Evolutionary conservation across 2,797 vertebrate genomes (phyloP).

Genomic region (Buceros bicornis): DNA sequence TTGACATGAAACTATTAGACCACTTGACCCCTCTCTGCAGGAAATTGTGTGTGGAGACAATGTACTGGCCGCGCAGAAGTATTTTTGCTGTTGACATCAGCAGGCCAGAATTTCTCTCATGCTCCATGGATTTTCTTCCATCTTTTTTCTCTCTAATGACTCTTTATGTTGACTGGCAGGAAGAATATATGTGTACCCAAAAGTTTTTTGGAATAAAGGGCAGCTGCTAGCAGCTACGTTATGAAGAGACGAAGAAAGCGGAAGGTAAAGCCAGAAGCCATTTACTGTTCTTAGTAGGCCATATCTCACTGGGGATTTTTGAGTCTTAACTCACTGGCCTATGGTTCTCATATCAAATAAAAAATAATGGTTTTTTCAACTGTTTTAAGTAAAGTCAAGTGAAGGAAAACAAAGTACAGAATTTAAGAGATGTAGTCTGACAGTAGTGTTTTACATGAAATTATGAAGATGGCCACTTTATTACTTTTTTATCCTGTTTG

Average conservation of each 20-base stretch:
- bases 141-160: background rate
- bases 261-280: background rate
- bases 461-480: background rate
- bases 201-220: background rate
- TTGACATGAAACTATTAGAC: background rate
- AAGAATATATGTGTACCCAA: background rate
- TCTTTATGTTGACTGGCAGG: background rate
- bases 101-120: background rate
- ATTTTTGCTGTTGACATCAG: background rate
- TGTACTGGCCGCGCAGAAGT: fast-evolving
- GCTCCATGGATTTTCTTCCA: background rate
- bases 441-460: background rate
- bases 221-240: background rate
- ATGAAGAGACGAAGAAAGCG: background rate
- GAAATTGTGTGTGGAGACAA: fast-evolving
- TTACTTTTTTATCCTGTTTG: background rate
- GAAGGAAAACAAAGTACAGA: background rate
- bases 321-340: background rate
- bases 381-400: background rate
- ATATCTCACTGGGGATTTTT: background rate
- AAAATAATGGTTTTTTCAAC: background rate
- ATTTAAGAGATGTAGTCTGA: background rate
- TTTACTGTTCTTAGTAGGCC: background rate
- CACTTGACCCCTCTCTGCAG: background rate
- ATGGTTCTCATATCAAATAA: background rate